phyloP scores from a whole-genome alignment of 2,888 invertebrate species.

The Drymonia ruficornis region DNA sequence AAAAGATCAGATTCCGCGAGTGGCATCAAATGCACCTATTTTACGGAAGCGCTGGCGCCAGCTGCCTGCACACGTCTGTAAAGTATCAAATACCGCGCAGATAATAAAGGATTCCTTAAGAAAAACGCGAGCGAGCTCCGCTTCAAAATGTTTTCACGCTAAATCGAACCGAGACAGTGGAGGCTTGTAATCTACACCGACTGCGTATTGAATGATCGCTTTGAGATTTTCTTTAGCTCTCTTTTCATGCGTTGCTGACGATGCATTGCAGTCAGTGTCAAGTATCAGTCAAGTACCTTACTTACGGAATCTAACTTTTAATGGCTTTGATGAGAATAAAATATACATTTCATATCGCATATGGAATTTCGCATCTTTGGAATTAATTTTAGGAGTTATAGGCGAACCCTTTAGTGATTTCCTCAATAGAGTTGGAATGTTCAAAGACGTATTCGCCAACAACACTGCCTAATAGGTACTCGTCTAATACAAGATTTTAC shows the following conservation, averaged over 20 bases:
- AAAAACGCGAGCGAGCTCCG: constrained; percentile 68
- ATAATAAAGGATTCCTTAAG: constrained; percentile 75
- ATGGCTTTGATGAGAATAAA: no score
- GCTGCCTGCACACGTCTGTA: constrained; percentile 71
- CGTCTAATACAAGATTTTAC: no score
- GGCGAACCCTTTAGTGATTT: no score
- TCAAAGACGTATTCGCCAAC: no score
- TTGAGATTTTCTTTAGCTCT: constrained; percentile 58
- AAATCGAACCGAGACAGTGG: constrained; percentile 75
- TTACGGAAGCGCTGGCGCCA: constrained; percentile 81
- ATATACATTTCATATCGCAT: no score
- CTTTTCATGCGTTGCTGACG: constrained; percentile 36
- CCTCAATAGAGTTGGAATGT: no score
- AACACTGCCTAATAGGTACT: no score
- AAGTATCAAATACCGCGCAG: constrained; percentile 69
- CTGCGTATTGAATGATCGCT: constrained; percentile 59
- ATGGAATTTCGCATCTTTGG: no score
- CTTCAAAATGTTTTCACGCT: constrained; percentile 75
- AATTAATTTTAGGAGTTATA: no score
- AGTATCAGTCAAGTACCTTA: constrained; percentile 13
- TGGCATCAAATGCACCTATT: constrained; percentile 65
- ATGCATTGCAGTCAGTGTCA: constrained; percentile 22
- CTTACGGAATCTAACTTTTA: not conserved
- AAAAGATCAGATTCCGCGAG: constrained; percentile 75
- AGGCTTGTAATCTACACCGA: constrained; percentile 68